These are phyloP conservation scores for Orchesellides sinensis DNA, from an alignment of 2,888 invertebrate species.

Conservation along the genomic window DNA sequence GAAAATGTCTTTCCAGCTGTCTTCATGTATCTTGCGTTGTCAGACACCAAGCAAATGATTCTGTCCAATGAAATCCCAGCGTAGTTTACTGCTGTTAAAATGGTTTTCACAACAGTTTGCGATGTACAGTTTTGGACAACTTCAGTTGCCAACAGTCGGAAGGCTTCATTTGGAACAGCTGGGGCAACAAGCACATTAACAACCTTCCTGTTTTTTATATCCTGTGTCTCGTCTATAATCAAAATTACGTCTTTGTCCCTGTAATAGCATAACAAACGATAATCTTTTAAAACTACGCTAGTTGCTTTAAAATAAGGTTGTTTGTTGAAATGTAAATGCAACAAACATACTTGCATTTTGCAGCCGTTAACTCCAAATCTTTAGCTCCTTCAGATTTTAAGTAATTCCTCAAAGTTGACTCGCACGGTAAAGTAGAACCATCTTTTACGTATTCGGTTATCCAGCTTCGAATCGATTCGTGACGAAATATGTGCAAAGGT, in stretches of 20 bases:
- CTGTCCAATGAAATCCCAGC: neutral
- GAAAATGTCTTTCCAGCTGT: neutral
- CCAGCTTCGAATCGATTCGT: neutral
- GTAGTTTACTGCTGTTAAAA: neutral
- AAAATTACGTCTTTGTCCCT: neutral
- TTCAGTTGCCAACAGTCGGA: neutral
- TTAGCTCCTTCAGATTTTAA: neutral
- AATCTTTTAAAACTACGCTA: no score
- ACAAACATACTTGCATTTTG: no score
- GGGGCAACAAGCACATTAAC: conserved; percentile 1
- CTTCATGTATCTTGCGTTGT: conserved; percentile 31
- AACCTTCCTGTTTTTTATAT: conserved; percentile 10
- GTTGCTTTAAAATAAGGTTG: no score
- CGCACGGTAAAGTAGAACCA: neutral
- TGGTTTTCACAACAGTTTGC: neutral
- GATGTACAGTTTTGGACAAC: neutral
- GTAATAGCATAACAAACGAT: neutral
- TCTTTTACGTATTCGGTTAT: neutral
- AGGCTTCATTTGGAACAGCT: no score
- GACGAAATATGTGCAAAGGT: neutral
- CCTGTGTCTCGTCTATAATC: neutral
- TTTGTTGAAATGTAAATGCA: no score
- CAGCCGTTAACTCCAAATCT: neutral
- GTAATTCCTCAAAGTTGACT: neutral
- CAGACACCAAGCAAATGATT: conserved; percentile 2